Conservation (phyloP, 2,797 vertebrate genomes). For the Aldrovandia affinis region DNA sequence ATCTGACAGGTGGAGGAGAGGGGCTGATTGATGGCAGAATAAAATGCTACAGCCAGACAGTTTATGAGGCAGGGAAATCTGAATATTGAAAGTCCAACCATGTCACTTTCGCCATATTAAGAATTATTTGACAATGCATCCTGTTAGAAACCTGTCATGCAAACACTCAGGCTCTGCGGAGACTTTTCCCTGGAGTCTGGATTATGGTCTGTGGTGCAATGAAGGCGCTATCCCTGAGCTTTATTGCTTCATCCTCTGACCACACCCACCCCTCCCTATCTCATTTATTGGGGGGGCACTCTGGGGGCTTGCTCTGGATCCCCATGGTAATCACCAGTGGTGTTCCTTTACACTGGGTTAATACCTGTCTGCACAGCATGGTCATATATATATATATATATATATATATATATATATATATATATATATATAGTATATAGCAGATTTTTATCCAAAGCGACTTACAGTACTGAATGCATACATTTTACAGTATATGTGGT, state of each 20-base stretch:
- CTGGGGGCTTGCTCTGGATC: background rate
- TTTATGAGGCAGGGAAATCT: conserved; percentile 80
- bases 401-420: no score
- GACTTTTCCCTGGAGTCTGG: background rate
- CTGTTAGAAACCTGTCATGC: conserved; percentile 78
- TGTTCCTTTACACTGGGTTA: background rate
- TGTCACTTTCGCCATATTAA: conserved; percentile 74
- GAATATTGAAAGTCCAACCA: conserved; percentile 74
- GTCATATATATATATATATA: no score
- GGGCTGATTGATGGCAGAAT: conserved; percentile 74
- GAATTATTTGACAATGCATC: conserved; percentile 81
- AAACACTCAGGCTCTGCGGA: conserved; percentile 30
- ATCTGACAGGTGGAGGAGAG: conserved; percentile 64
- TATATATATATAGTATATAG: no score
- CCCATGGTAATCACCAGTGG: background rate
- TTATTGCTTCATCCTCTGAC: background rate
- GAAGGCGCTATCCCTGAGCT: background rate
- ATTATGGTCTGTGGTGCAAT: conserved; percentile 3
- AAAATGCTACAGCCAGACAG: conserved; percentile 53
- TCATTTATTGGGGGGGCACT: background rate
- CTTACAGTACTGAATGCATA: no score
- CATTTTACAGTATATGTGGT: no score
- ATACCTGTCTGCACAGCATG: background rate
- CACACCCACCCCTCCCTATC: background rate
- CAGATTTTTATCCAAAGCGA: no score